Base-by-base conservation (phyloP, 1,140 invertebrate species). In the Apis laboriosa region DNA sequence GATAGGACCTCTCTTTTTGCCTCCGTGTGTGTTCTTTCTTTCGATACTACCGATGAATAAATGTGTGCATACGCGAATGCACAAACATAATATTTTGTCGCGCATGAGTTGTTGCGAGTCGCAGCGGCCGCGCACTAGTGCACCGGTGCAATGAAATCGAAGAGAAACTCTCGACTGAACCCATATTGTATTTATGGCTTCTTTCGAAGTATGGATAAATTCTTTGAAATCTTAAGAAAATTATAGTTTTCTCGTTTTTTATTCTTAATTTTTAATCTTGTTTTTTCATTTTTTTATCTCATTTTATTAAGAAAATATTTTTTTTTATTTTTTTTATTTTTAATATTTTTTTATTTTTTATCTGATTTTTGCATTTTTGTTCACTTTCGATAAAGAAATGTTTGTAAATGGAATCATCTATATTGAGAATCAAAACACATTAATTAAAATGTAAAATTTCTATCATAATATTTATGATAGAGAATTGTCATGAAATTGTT, bases 61-160 rank as follows among this genome's bases (percentile, higher is more conserved):
- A 13, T 61, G 61, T 81, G 24, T 73, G 83, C 81, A 67, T 68
- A 56, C 53, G 49, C 80, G 80, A 75, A 71, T 79, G 77, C 70
- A 56, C 74, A 80, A 82, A 70, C 85, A 68, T 84, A 86, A 87
- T 87, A 83, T 79, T 80, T 80, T 74, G 84, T 17, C 76, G 72
- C 67, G 86, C 64, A 72, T 67, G 80, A 80, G 77, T 86, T 72
- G 73, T 75, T 78, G 68, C 61, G 56, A 81, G 24, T 80, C 63
- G 51, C 49, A 55, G 66, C 53, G 60, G 49, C 28, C n/a, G 53
- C 60, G 79, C 74, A 83, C 68, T 72, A 79, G 58, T 83, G 84
- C 83, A 55, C 56, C 55, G 61, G 24, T 55, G 53, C 56, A 60
- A 81, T 61, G 73, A 77, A 77, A 85, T 85, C 83, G 72, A 68